These are phyloP conservation scores for Hucho hucho DNA, from an alignment of 2,113 vertebrate species.

Conservation along the genomic window DNA sequence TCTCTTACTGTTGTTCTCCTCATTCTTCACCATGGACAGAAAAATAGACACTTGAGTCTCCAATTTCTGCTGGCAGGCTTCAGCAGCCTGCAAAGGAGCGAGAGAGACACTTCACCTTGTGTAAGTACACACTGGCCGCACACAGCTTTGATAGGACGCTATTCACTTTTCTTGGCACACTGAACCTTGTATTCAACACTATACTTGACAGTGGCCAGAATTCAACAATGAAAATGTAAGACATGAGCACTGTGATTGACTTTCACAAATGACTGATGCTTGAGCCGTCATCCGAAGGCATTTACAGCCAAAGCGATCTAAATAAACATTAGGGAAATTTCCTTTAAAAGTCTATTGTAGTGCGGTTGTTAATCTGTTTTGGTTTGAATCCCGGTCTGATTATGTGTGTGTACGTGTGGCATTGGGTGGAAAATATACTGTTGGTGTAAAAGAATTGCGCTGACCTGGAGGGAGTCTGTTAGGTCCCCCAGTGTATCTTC, in stretches of 20 bases:
- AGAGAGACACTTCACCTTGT: background rate
- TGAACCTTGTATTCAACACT: background rate
- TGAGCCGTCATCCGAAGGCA: too few species aligned
- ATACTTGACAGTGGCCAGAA: background rate
- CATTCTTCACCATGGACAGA: constrained; percentile 81
- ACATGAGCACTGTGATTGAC: background rate
- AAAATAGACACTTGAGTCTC: constrained; percentile 83
- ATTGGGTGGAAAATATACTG: background rate
- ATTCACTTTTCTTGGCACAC: background rate
- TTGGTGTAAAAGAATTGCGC: background rate
- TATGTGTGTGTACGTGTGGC: background rate
- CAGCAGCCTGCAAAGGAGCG: constrained; percentile 75
- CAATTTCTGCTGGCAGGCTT: constrained; percentile 80
- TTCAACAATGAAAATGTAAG: background rate
- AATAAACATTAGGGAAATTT: too few species aligned
- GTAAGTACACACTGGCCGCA: background rate
- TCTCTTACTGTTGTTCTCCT: constrained; percentile 60
- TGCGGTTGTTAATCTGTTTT: too few species aligned
- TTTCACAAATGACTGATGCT: too few species aligned
- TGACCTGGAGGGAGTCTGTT: constrained; percentile 81
- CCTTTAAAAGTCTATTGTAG: too few species aligned
- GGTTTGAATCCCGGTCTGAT: too few species aligned
- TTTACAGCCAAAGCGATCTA: too few species aligned
- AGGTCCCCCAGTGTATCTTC: constrained; percentile 69
- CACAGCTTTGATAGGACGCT: too few species aligned